Percentiles rank a stretch among this genome's conserved stretches.
These are phyloP conservation scores for Azemiops feae DNA, from an alignment of 2,113 vertebrate genomes.

Conservation along the genomic window DNA sequence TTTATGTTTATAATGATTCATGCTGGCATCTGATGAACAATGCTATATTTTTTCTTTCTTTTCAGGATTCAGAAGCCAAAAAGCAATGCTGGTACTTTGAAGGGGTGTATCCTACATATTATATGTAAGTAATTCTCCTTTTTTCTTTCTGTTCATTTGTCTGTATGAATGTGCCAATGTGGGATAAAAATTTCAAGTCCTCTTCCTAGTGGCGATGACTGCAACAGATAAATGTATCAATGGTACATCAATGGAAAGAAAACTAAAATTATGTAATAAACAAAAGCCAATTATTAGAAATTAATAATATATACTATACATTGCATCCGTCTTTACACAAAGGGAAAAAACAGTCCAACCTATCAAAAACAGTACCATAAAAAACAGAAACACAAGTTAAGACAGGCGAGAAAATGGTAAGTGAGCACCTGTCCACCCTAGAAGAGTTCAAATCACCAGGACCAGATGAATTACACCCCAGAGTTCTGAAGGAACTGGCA, in stretches of 20 bases:
- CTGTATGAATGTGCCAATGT: not conserved
- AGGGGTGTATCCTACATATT: constrained; percentile 93
- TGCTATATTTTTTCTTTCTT: constrained; percentile 51
- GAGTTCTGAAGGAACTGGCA: no score
- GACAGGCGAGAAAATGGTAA: no score
- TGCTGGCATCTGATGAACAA: constrained; percentile 35
- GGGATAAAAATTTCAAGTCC: not conserved
- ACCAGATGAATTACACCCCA: no score
- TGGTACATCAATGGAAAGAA: not conserved
- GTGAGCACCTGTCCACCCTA: no score
- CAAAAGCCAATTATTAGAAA: not conserved
- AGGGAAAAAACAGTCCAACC: no score
- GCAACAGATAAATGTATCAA: no score
- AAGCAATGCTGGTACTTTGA: constrained; percentile 99
- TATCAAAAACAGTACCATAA: no score
- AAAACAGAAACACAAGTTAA: no score
- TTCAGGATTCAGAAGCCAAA: constrained; percentile 89
- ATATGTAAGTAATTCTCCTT: constrained; percentile 86
- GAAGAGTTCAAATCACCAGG: no score
- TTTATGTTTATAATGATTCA: not conserved
- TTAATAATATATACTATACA: not conserved
- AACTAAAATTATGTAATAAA: not conserved
- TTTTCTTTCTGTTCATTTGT: not conserved
- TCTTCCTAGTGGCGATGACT: not conserved
- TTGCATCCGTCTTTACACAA: no score